phyloP scores from a whole-genome alignment of 2,113 vertebrate genomes.

The Felis catus region DNA sequence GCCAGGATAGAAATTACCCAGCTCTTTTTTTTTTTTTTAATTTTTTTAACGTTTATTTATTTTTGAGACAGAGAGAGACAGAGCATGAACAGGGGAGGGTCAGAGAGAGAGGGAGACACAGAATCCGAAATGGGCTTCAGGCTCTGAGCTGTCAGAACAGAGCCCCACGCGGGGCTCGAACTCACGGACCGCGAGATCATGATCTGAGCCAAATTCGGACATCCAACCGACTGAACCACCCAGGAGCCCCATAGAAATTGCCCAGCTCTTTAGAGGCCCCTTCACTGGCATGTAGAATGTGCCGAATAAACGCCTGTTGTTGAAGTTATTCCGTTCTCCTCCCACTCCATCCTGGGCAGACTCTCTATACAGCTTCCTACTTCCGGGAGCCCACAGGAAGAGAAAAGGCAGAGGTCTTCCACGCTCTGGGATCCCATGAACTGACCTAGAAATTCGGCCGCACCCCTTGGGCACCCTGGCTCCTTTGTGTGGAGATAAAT shows the following conservation, averaged over 20 bases:
- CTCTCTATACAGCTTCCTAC: neutral
- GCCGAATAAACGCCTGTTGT: neutral
- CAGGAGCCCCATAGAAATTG: neutral
- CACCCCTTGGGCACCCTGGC: neutral
- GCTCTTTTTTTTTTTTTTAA: neutral
- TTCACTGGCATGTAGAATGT: neutral
- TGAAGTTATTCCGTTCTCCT: neutral
- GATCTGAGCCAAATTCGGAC: too few species aligned
- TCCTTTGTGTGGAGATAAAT: neutral
- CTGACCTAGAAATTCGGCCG: neutral
- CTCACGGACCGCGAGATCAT: too few species aligned
- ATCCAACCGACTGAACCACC: too few species aligned
- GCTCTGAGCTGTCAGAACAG: too few species aligned
- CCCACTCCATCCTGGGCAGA: neutral
- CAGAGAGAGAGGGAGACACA: too few species aligned
- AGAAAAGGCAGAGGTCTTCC: neutral
- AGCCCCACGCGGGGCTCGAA: rapidly evolving
- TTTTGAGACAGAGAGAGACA: too few species aligned
- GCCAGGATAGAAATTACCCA: neutral
- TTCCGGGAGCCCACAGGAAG: neutral
- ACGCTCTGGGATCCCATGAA: neutral
- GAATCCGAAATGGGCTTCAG: too few species aligned
- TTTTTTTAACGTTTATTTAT: too few species aligned
- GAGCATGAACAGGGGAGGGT: too few species aligned
- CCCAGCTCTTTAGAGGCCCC: neutral